phyloP scores from a whole-genome alignment of 2,797 vertebrate species.

The Natrix natrix region DNA sequence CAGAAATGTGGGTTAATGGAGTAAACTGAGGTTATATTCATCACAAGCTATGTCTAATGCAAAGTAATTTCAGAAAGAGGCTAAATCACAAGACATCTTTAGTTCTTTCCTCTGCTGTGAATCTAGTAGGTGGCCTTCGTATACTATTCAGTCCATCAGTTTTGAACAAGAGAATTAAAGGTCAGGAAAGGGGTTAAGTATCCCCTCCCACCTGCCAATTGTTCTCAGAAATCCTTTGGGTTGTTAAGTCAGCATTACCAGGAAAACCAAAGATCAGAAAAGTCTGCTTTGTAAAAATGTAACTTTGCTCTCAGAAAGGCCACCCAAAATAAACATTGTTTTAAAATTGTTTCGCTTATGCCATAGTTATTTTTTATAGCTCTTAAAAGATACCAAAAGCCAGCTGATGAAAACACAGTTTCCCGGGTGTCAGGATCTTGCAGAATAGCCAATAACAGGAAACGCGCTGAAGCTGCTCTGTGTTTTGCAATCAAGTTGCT shows the following conservation, averaged over 20 bases:
- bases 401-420: background rate
- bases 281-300: background rate
- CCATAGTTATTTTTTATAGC: background rate
- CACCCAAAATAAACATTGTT: background rate
- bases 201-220: background rate
- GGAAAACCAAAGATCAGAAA: background rate
- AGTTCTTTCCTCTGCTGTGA: background rate
- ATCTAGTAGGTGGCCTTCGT: background rate
- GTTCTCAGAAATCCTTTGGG: background rate
- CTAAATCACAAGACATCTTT: background rate
- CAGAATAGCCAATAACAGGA: conserved; percentile 41
- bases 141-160: background rate
- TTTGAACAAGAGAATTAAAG: background rate
- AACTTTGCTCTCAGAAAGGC: background rate
- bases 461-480: conserved; percentile 5
- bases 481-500: conserved; percentile 8
- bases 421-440: background rate
- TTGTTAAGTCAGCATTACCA: background rate
- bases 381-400: background rate
- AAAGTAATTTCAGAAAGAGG: background rate
- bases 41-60: background rate
- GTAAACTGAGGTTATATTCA: background rate
- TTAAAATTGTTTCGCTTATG: background rate
- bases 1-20: background rate
- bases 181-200: background rate